phyloP scores from a whole-genome alignment of 2,888 invertebrate species.

The Nemotelus nigrinus region DNA sequence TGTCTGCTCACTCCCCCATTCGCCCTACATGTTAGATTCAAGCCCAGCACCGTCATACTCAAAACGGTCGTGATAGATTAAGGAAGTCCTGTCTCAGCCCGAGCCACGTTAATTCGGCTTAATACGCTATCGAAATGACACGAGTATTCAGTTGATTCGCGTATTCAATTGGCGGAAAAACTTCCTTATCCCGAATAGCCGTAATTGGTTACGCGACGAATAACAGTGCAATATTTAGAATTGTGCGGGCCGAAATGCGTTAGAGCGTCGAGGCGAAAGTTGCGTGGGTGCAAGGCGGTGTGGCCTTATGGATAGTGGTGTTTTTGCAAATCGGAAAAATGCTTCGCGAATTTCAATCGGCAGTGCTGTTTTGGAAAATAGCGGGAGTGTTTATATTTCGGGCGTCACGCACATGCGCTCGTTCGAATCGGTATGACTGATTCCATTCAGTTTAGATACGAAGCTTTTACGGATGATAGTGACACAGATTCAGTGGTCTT shows the following conservation, averaged over 20 bases:
- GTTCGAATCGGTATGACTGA: too few relatives aligned
- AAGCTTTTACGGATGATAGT: too few relatives aligned
- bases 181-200: neutral
- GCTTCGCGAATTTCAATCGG: neutral
- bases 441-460: too few relatives aligned
- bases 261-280: neutral
- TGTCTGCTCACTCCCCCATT: too few relatives aligned
- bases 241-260: too few relatives aligned
- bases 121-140: neutral
- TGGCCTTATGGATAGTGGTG: conserved; percentile 1
- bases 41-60: too few relatives aligned
- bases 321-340: neutral
- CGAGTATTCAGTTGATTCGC: neutral
- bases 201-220: neutral
- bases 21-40: too few relatives aligned
- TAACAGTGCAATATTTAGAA: too few relatives aligned
- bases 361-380: neutral
- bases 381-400: conserved; percentile 3
- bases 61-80: conserved; percentile 25
- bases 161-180: neutral
- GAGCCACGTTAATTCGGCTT: conserved; percentile 22
- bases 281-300: neutral
- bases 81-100: conserved; percentile 17
- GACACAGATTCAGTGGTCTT: too few relatives aligned
- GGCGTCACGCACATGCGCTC: conserved; percentile 22